A percentile compares a stretch with the other conserved stretches of the same genome.
phyloP scores from a whole-genome alignment of 2,113 vertebrate genomes.

The Oncorhynchus gorbuscha region DNA sequence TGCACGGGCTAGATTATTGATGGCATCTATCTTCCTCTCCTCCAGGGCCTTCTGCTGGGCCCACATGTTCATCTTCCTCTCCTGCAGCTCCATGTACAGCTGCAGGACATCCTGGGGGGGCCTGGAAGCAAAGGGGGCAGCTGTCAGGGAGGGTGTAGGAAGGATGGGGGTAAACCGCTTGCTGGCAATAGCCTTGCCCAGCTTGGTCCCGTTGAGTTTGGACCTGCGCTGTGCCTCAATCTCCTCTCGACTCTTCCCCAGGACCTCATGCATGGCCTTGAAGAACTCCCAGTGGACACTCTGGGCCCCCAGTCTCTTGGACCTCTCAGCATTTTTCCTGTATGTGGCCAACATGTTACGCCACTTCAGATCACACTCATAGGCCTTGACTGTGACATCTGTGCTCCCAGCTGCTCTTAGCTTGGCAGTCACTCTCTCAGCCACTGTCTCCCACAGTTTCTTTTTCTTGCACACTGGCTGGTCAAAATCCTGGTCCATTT shows the following conservation, averaged over 20 bases:
- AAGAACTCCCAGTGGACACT: slow-evolving; percentile 79
- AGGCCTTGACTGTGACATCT: slow-evolving; percentile 60
- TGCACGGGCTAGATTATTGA: slow-evolving; percentile 76
- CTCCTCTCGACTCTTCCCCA: slow-evolving; percentile 71
- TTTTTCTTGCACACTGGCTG: slow-evolving; percentile 78
- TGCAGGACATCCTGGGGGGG: slow-evolving; percentile 74
- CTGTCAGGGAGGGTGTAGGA: slow-evolving; percentile 55
- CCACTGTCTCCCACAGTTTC: slow-evolving; percentile 75
- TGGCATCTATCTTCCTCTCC: slow-evolving; percentile 77
- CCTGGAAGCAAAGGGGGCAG: slow-evolving; percentile 27
- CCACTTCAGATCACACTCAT: slow-evolving; percentile 79
- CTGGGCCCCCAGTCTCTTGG: slow-evolving; percentile 58
- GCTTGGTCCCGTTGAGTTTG: slow-evolving; percentile 56
- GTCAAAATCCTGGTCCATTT: slow-evolving; percentile 74
- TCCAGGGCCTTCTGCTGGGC: slow-evolving; percentile 75
- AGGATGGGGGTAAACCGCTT: slow-evolving; percentile 74
- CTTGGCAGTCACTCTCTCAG: slow-evolving; percentile 65
- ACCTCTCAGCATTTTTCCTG: slow-evolving; percentile 73
- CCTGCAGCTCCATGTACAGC: slow-evolving; percentile 78
- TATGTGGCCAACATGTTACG: slow-evolving; percentile 78
- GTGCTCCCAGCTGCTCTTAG: slow-evolving; percentile 55
- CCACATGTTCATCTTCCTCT: slow-evolving; percentile 80
- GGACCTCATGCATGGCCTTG: slow-evolving; percentile 67
- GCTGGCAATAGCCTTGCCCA: slow-evolving; percentile 62
- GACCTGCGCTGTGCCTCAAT: slow-evolving; percentile 62